Evolutionary conservation across 2,797 vertebrate species (phyloP), one percentile per base, ranked within the genome.

Genomic region (Austrolebias charrua): DNA sequence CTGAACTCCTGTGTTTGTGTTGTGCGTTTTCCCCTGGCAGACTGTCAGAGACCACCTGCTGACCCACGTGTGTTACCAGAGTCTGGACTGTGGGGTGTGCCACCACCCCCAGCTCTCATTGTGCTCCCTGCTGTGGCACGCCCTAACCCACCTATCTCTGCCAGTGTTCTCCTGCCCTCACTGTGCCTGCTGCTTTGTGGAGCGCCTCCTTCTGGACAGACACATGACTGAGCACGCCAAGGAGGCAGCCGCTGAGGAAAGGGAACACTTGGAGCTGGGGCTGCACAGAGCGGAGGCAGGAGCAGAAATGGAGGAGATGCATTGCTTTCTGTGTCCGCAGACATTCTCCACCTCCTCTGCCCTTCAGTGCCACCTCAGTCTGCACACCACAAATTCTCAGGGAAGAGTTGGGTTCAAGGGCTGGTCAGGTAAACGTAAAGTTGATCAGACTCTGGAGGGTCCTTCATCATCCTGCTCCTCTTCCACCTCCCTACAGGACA

Each of bases 81-180:
- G 92, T 69, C 92, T 97, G 58, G 92, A 86, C 29, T 99, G 97
- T 15, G 87, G 92, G 0, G 76, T 98, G 60, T 99, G 97, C 6
- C 95, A 94, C 76, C 93, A 94, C 69, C 83, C 94, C 14, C 95
- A 95, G 82, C 90, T 92, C 53, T 95, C 93, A 15, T 84, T 94
- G 28, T 99, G 97, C 88, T 90, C 95, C 76, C 92, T 98, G 65
- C 88, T 98, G 89, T 98, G 96, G 96, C 97, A 99, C 79, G 48
- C 91, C 0, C 92, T 99, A 33, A 84, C 94, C 15, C 97, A 99
- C 83, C 86, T 98, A 42, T 91, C 93, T 0, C 55, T 98, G 76
- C 92, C 95, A 0, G 87, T 97, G 58, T 96, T 96, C 90, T 93
- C 94, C 82, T 98, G 97, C 87, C 95, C 95, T 0, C 92, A 95